A percentile compares a stretch with the other conserved stretches of the same genome.
These are phyloP conservation scores for Calycopis cecrops DNA, from an alignment of 1,140 invertebrate genomes.

Conservation along the genomic window DNA sequence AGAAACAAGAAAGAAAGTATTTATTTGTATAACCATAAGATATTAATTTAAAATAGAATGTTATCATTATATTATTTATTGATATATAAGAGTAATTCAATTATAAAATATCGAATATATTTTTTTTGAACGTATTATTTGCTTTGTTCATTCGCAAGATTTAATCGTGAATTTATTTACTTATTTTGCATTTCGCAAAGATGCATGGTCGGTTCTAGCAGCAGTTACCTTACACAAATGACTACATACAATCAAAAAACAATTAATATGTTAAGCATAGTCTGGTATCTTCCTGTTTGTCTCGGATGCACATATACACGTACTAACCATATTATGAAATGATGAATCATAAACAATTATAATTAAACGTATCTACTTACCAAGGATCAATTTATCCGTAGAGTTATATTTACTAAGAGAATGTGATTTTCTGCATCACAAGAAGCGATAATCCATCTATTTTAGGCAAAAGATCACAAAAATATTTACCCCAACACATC, in stretches of 20 bases:
- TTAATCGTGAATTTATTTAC: too few species aligned
- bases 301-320: neutral
- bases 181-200: too few species aligned
- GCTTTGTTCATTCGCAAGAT: too few species aligned
- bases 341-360: constrained; percentile 36
- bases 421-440: constrained; percentile 6
- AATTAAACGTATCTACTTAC: constrained; percentile 48
- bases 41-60: too few species aligned
- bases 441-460: constrained; percentile 1
- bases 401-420: constrained; percentile 9
- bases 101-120: too few species aligned
- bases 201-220: too few species aligned
- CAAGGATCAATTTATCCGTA: constrained; percentile 35
- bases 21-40: too few species aligned
- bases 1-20: too few species aligned
- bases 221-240: too few species aligned
- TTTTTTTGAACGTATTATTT: too few species aligned
- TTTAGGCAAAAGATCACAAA: constrained; percentile 12
- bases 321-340: constrained; percentile 14
- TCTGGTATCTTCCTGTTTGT: constrained; percentile 27
- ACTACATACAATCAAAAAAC: neutral
- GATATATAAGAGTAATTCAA: too few species aligned
- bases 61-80: too few species aligned
- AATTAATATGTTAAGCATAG: constrained; percentile 4
- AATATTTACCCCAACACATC: constrained; percentile 16